Evolutionary conservation across 2,888 invertebrate species (phyloP), one percentile per base, ranked within the genome.

Genomic region (Cheilosia scutellata): DNA sequence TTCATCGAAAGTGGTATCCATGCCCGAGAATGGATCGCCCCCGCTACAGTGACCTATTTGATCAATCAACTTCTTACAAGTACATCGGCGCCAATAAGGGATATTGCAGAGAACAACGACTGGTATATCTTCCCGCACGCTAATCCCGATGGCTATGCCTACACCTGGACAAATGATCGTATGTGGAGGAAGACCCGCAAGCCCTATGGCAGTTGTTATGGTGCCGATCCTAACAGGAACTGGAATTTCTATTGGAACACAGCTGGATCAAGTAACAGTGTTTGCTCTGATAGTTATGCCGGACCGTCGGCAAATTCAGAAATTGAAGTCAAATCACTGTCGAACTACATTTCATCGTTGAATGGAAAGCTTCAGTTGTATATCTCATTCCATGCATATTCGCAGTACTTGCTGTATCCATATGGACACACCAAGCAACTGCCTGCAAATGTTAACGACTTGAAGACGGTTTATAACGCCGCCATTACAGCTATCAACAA

Each of bases 61-160:
- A 90, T 94, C 6, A 94, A 95, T 84, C 94, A 95, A 89, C 90
- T 96, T 4, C 90, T 95, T 11, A 93, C 93, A 75, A 95, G 95
- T 42, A 90, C 93, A 0, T 92, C 94, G 31, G 88, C 91, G 0
- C 93, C 93, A 13, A 91, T 94, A 0, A 91, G 91, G 70, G 87
- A 91, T 6, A 93, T 95, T 6, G 93, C 94, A 0, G 92, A 94
- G 65, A 93, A 93, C 40, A 94, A 94, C 88, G 95, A 95, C 87
- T 97, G 96, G 95, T 95, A 96, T 90, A 93, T 97, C 76, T 93
- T 96, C 83, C 96, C 97, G 0, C 92, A 95, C 20, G 91, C 95
- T 29, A 97, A 97, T 90, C 96, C 96, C 11, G 97, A 97, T 92
- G 97, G 97, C 2, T 96, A 94, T 88, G 95, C 94, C 42, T 95